A percentile compares a stretch with the other conserved stretches of the same genome.
Conservation (phyloP, 2,888 invertebrate genomes). For the Eupithecia tripunctaria region DNA sequence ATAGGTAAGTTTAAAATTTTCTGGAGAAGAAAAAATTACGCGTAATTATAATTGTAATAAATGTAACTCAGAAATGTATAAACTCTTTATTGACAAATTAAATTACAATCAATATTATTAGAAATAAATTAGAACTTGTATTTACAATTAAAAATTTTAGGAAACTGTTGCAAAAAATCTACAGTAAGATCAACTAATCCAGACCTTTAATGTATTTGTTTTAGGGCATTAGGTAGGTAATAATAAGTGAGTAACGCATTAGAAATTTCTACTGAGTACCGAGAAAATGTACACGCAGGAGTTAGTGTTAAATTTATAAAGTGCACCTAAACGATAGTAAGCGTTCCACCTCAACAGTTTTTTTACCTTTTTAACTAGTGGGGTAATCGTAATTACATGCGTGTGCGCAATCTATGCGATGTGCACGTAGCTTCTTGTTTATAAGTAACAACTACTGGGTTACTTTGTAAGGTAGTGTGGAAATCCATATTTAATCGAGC, state of each 20-base stretch:
- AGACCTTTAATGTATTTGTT: too few species aligned
- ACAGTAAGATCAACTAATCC: too few species aligned
- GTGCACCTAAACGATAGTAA: not conserved
- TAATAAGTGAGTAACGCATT: not conserved
- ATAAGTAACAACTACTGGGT: not conserved
- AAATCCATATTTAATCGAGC: not conserved
- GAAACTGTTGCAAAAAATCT: too few species aligned
- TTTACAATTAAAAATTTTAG: too few species aligned
- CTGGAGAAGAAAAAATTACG: not conserved
- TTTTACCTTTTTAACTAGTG: slow-evolving; percentile 13
- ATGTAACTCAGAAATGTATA: too few species aligned
- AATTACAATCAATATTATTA: too few species aligned
- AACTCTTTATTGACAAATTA: too few species aligned
- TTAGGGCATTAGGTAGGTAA: too few species aligned
- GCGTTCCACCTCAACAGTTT: slow-evolving; percentile 8
- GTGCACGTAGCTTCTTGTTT: slow-evolving; percentile 2
- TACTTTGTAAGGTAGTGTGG: not conserved
- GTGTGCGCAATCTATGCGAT: not conserved
- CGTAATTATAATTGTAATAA: not conserved
- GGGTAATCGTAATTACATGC: slow-evolving; percentile 14
- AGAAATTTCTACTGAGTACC: not conserved
- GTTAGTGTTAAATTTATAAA: too few species aligned
- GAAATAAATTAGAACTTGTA: too few species aligned
- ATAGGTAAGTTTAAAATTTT: not conserved
- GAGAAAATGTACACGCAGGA: not conserved